These are phyloP conservation scores for Anoncus sp. DNA, from an alignment of 2,888 invertebrate species.

Conservation along the genomic window DNA sequence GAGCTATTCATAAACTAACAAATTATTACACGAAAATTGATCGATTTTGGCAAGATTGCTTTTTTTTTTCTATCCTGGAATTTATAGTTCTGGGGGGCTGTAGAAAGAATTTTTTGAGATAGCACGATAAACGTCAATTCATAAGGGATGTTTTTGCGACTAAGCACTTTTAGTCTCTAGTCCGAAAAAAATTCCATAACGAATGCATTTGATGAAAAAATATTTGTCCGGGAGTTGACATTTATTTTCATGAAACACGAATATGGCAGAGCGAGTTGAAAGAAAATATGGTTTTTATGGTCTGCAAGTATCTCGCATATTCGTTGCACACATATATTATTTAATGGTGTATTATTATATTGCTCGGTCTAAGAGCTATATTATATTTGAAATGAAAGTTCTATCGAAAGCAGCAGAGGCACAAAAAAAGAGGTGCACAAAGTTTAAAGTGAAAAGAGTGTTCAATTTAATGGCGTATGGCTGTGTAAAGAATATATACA, in stretches of 20 bases:
- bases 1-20: background rate
- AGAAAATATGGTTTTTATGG: conserved; percentile 48
- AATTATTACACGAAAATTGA: background rate
- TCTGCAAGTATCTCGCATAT: conserved; percentile 44
- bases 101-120: background rate
- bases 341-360: conserved; percentile 13
- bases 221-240: background rate
- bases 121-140: background rate
- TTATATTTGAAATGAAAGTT: conserved; percentile 39
- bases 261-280: conserved; percentile 34
- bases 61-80: background rate
- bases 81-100: no score
- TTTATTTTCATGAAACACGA: background rate
- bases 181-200: background rate
- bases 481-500: conserved; percentile 20
- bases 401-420: conserved; percentile 23
- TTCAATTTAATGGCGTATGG: conserved; percentile 39
- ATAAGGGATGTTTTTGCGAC: background rate
- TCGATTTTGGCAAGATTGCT: background rate
- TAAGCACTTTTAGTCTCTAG: background rate
- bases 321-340: background rate
- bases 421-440: conserved; percentile 23
- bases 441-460: conserved; percentile 41
- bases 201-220: conserved; percentile 3
- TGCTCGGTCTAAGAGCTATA: conserved; percentile 8